phyloP scores from a whole-genome alignment of 2,888 invertebrate species.

The Blastobasis adustella region DNA sequence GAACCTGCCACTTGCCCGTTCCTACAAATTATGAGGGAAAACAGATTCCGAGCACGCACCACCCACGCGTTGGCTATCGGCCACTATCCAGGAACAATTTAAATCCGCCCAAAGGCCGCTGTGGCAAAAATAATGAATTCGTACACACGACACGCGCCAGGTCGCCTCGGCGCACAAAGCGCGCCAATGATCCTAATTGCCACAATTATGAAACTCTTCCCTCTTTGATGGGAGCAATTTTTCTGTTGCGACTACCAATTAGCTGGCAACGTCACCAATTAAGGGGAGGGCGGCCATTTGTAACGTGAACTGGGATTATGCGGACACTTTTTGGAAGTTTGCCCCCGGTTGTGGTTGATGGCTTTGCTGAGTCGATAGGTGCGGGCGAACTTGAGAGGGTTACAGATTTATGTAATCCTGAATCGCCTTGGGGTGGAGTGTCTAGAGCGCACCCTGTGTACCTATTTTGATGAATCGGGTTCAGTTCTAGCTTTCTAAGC shows the following conservation, averaged over 20 bases:
- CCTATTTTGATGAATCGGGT: too few relatives aligned
- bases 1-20: too few relatives aligned
- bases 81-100: background rate
- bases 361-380: too few relatives aligned
- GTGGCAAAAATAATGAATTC: slow-evolving; percentile 46
- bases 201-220: slow-evolving; percentile 68
- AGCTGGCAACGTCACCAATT: slow-evolving; percentile 49
- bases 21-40: too few relatives aligned
- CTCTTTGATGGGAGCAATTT: slow-evolving; percentile 68
- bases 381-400: too few relatives aligned
- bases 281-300: slow-evolving; percentile 49
- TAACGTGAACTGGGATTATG: slow-evolving; percentile 46
- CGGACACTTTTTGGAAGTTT: slow-evolving; percentile 2
- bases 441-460: too few relatives aligned
- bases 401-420: too few relatives aligned
- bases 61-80: too few relatives aligned
- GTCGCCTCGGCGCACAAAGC: slow-evolving; percentile 48
- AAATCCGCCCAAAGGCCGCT: slow-evolving; percentile 3
- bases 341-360: too few relatives aligned
- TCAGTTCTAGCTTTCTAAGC: too few relatives aligned
- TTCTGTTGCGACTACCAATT: slow-evolving; percentile 66
- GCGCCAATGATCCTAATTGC: slow-evolving; percentile 57
- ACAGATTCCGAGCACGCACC: too few relatives aligned
- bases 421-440: too few relatives aligned
- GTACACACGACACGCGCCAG: slow-evolving; percentile 55